Evolutionary conservation across 2,113 vertebrate genomes (phyloP).

Genomic region (Pelecanus crispus): DNA sequence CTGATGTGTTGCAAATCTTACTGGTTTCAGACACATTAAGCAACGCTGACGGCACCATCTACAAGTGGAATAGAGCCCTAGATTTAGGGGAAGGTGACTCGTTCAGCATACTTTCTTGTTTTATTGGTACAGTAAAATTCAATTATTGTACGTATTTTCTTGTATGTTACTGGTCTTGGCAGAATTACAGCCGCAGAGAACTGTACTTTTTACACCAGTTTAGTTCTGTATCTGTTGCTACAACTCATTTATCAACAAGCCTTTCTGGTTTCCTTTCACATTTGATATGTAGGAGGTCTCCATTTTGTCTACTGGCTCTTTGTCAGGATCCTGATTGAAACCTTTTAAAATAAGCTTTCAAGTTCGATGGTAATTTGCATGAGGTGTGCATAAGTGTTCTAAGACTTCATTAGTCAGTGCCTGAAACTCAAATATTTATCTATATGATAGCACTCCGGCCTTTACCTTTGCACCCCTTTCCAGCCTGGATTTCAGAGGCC

Average conservation of each 20-base stretch:
- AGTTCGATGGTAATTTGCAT: neutral
- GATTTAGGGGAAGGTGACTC: neutral
- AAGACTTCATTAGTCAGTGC: neutral
- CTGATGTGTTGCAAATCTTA: neutral
- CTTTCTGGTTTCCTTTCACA: neutral
- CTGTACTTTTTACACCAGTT: neutral
- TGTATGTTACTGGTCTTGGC: neutral
- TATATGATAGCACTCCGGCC: neutral
- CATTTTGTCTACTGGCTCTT: neutral
- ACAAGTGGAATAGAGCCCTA: neutral
- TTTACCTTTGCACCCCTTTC: neutral
- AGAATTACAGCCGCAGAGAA: neutral
- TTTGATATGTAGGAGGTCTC: neutral
- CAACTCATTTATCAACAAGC: neutral
- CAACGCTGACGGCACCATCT: neutral
- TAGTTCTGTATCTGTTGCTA: neutral
- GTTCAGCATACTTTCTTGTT: neutral
- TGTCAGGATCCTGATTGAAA: neutral
- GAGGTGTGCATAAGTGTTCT: neutral
- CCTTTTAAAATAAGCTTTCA: neutral
- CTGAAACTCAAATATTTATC: conserved; percentile 45
- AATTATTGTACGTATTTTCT: neutral
- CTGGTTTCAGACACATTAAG: neutral
- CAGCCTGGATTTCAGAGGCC: neutral
- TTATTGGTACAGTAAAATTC: neutral